A percentile compares a stretch with the other conserved stretches of the same genome.
These are phyloP conservation scores for Charanyca ferruginea DNA, from an alignment of 2,888 invertebrate species.

Conservation along the genomic window DNA sequence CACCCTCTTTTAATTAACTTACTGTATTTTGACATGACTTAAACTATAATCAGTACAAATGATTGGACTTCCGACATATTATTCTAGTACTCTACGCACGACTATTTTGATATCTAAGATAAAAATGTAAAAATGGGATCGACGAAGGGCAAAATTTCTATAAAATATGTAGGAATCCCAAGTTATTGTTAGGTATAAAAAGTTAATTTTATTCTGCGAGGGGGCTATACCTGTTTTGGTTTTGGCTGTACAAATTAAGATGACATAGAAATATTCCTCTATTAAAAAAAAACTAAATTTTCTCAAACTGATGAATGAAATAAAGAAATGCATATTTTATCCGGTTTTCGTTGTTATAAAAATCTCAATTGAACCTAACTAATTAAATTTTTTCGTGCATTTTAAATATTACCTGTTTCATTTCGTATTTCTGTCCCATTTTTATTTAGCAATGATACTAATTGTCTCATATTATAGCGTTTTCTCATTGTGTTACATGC, in stretches of 20 bases:
- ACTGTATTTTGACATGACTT: slow-evolving; percentile 47
- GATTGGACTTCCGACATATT: slow-evolving; percentile 62
- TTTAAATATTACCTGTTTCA: too few relatives aligned
- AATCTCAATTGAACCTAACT: too few relatives aligned
- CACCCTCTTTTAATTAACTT: too few relatives aligned
- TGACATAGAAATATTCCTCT: background rate
- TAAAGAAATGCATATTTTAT: too few relatives aligned
- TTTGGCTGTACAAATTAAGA: slow-evolving; percentile 42
- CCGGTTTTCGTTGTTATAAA: background rate
- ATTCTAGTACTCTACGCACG: slow-evolving; percentile 60
- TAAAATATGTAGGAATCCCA: slow-evolving; percentile 75
- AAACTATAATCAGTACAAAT: slow-evolving; percentile 63
- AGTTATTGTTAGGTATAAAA: slow-evolving; percentile 69
- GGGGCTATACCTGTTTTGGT: slow-evolving; percentile 20
- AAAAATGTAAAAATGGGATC: slow-evolving; percentile 66
- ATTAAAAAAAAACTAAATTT: too few relatives aligned
- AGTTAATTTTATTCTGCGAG: slow-evolving; percentile 58
- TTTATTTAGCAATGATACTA: too few relatives aligned
- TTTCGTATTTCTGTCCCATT: too few relatives aligned
- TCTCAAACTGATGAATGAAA: too few relatives aligned
- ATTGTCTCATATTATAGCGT: too few relatives aligned
- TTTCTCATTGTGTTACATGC: too few relatives aligned
- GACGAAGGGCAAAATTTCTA: slow-evolving; percentile 77
- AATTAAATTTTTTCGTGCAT: too few relatives aligned
- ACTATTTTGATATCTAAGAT: slow-evolving; percentile 64